Conservation (phyloP, 2,797 vertebrate genomes). For the Propithecus perrieri region DNA sequence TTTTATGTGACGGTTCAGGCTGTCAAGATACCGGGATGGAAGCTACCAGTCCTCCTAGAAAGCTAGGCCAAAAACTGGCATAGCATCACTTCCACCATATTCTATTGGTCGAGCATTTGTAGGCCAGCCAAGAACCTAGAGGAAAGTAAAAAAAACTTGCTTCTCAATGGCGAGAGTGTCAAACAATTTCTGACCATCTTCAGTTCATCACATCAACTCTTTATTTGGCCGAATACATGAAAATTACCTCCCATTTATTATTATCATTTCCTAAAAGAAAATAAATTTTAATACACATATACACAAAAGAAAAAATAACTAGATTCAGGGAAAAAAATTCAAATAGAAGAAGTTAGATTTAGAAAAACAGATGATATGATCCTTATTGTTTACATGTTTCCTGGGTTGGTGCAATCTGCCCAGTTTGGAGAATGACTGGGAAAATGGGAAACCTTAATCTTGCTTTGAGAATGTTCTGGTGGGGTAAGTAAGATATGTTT, state of each 20-base stretch:
- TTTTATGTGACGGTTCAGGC: neutral
- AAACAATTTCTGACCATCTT: neutral
- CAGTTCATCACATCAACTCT: neutral
- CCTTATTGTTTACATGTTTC: neutral
- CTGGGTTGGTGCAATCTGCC: neutral
- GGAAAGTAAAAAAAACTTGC: neutral
- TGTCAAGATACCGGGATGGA: neutral
- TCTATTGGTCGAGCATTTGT: neutral
- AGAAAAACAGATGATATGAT: neutral
- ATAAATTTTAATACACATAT: neutral
- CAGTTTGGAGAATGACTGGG: neutral
- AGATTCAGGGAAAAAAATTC: neutral
- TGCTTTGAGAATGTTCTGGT: neutral
- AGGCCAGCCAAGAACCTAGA: neutral
- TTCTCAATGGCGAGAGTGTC: neutral
- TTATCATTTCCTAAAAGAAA: neutral
- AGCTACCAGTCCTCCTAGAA: neutral
- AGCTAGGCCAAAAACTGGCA: neutral
- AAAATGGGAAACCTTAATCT: neutral
- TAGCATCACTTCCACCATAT: neutral
- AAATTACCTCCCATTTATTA: neutral
- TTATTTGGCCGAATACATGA: neutral
- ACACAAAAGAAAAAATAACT: neutral
- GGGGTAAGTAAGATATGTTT: neutral
- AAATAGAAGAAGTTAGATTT: neutral